Evolutionary conservation across 2,888 invertebrate species (phyloP).

Genomic region (Cephus pulcher): DNA sequence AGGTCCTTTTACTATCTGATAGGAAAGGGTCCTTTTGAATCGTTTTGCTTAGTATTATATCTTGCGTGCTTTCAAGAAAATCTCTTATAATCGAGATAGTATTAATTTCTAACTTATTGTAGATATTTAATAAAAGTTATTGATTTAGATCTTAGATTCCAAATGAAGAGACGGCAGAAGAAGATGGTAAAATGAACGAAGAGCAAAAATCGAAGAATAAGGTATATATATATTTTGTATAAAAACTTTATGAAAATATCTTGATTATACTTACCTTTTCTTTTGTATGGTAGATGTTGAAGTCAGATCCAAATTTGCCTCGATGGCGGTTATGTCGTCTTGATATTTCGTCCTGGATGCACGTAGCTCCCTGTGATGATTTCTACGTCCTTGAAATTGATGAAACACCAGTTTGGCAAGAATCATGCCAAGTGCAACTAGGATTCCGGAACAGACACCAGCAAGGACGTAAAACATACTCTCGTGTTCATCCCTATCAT

Average conservation of each 20-base stretch:
- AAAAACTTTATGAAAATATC: background rate
- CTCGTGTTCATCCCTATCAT: constrained; percentile 10
- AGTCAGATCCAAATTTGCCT: constrained; percentile 21
- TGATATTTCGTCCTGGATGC: constrained; percentile 16
- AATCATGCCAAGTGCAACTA: constrained; percentile 18
- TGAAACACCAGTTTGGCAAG: constrained; percentile 12
- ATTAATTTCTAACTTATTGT: background rate
- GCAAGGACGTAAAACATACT: constrained; percentile 22
- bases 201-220: background rate
- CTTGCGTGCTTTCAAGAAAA: background rate
- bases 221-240: background rate
- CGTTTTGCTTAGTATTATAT: background rate
- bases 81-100: background rate
- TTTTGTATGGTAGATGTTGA: constrained; percentile 15
- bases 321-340: constrained; percentile 15
- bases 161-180: background rate
- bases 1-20: background rate
- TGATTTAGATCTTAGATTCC: background rate
- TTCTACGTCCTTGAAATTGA: constrained; percentile 12
- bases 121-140: background rate
- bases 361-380: constrained; percentile 10
- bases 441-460: constrained; percentile 21
- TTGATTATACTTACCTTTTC: constrained; percentile 13
- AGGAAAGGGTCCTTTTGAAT: background rate
- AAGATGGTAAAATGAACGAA: background rate